Base-by-base conservation (phyloP, 2,113 vertebrate species). In the Nyctereutes procyonoides region DNA sequence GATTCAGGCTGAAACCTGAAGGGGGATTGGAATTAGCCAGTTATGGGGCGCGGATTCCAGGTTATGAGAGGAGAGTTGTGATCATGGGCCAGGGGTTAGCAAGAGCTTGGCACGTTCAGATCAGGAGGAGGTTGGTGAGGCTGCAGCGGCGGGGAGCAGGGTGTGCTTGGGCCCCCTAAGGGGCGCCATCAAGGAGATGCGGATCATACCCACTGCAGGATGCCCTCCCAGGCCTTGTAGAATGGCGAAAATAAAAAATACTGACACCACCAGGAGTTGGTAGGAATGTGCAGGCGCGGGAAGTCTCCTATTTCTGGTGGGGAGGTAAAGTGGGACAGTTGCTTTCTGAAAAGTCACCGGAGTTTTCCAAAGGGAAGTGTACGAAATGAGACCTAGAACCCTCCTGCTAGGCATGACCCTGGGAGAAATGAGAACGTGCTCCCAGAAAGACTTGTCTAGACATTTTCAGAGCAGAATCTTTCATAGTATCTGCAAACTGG, bases 1-100 rank as follows among this genome's bases (percentile, higher is more conserved):
- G 2, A 16, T 51, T 95, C 32, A 79, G 38, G 65, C 22, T 67
- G 71, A 85, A 88, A 87, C 53, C 32, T 53, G 71, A 90, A 96
- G n/a, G 60, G 20, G 80, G 15, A 38, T 90, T 94, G 63, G 63
- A 69, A 56, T 11, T 20, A 80, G 13, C 51, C 16, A 56, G 11
- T 43, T 60, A 62, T 48, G 22, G 28, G 58, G 38, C 69, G 84
- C 13, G 26, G 51, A 79, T 77, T 88, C 9, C 3, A 65, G 58
- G 26, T 56, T 85, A 32, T 63, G 35, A 88, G 32, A 87, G 48
- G 62, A 88, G 77, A 62, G n/a, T 48, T 74, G 17, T 51, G 62
- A n/a, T 60, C 67, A 38, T 58, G 48, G 58, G 10, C 8, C 43
- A 79, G 32, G 74, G 24, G 48, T 73, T 55, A 77, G 24, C 26